Evolutionary conservation across 2,888 invertebrate genomes (phyloP).

Genomic region (Scaptomyza polygonia): DNA sequence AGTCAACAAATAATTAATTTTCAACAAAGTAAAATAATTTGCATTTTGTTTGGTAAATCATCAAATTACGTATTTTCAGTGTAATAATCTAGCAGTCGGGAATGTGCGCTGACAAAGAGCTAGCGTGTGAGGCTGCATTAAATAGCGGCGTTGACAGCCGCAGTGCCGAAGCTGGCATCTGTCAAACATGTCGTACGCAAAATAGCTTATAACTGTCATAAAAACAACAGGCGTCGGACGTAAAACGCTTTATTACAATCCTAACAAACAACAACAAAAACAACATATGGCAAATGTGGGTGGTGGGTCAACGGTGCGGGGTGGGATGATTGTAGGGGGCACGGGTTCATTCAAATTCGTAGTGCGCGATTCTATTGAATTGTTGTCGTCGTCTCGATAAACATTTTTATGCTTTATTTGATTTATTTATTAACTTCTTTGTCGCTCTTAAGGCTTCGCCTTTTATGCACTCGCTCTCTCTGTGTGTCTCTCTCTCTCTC

Average conservation of each 20-base stretch:
- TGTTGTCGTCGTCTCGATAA: conserved; percentile 42
- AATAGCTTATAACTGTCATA: conserved; percentile 77
- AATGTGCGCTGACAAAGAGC: background rate
- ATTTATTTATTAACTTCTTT: conserved; percentile 65
- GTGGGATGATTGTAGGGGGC: too few relatives aligned
- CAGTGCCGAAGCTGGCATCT: conserved; percentile 60
- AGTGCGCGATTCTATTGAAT: conserved; percentile 22
- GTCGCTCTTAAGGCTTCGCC: conserved; percentile 18
- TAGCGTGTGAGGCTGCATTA: conserved; percentile 50
- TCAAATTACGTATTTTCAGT: background rate
- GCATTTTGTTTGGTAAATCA: too few relatives aligned
- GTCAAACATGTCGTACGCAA: conserved; percentile 80
- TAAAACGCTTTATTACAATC: conserved; percentile 75
- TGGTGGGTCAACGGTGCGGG: background rate
- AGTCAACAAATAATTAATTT: background rate
- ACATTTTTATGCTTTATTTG: conserved; percentile 63
- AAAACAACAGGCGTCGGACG: conserved; percentile 65
- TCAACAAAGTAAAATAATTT: too few relatives aligned
- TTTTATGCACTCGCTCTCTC: background rate
- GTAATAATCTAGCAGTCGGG: background rate
- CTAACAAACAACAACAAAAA: conserved; percentile 20
- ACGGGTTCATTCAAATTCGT: conserved; percentile 33
- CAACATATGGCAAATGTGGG: conserved; percentile 55
- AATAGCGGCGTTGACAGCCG: conserved; percentile 70
- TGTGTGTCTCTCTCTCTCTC: background rate